These are phyloP conservation scores for Sorex araneus DNA, from an alignment of 2,113 vertebrate species.

Conservation along the genomic window DNA sequence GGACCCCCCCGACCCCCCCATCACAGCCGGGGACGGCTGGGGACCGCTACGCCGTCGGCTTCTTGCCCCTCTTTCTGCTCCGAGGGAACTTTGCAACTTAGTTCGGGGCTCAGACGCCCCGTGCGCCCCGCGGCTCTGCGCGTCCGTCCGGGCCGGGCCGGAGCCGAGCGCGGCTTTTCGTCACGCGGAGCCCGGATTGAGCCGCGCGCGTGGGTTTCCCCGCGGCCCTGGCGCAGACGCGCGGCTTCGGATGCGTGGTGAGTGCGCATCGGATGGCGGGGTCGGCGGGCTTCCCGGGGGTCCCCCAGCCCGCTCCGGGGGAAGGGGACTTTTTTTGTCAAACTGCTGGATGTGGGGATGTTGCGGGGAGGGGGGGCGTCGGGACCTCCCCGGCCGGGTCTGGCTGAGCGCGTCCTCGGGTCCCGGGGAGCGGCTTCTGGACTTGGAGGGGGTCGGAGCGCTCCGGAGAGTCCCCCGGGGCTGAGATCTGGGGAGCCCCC, in stretches of 20 bases:
- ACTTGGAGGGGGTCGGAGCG: neutral
- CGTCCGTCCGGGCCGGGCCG: neutral
- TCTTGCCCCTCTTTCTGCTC: neutral
- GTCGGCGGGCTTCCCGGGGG: neutral
- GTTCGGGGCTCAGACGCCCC: neutral
- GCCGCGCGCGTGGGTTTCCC: constrained; percentile 71
- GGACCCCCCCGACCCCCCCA: neutral
- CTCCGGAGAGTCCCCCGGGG: neutral
- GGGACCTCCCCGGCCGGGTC: neutral
- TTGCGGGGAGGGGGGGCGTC: neutral
- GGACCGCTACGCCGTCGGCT: neutral
- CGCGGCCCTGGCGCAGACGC: constrained; percentile 65
- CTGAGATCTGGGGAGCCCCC: neutral
- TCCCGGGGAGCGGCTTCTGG: constrained; percentile 18
- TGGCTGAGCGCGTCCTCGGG: constrained; percentile 40
- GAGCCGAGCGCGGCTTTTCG: constrained; percentile 73
- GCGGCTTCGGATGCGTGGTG: constrained; percentile 71
- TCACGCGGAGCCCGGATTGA: constrained; percentile 83
- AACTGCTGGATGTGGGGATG: neutral
- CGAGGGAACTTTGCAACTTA: constrained; percentile 88
- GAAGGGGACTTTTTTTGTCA: neutral
- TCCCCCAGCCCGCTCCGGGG: neutral
- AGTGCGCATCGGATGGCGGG: constrained; percentile 61
- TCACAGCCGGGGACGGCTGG: neutral
- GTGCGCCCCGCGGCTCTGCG: constrained; percentile 45